Percentiles rank a stretch among this genome's conserved stretches.
These are phyloP conservation scores for Lepidurus apus DNA, from an alignment of 1,140 invertebrate genomes.

Conservation along the genomic window DNA sequence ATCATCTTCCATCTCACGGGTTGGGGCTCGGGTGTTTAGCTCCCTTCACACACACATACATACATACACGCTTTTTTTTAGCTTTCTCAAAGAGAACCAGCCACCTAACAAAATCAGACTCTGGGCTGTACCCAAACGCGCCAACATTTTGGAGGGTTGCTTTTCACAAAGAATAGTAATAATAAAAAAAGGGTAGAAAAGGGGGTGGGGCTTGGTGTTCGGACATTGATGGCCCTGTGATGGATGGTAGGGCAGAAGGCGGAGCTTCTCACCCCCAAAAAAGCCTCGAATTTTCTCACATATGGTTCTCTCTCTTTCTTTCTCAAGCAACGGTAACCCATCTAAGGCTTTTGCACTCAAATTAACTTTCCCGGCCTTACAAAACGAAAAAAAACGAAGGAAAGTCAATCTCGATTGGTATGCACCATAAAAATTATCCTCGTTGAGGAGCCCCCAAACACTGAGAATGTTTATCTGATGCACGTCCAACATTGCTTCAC, in stretches of 20 bases:
- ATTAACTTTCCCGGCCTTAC: neutral
- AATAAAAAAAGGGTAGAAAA: slow-evolving; percentile 5
- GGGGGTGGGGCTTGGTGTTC: neutral
- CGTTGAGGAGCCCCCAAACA: neutral
- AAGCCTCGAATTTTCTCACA: neutral
- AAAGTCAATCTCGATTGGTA: slow-evolving; percentile 19
- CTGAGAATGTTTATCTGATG: neutral
- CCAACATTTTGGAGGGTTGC: too few species aligned
- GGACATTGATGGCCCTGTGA: slow-evolving; percentile 3
- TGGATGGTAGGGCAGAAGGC: slow-evolving; percentile 5
- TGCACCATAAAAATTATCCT: slow-evolving; percentile 8
- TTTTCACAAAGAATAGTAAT: neutral
- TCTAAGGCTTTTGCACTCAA: neutral
- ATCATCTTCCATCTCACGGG: too few species aligned
- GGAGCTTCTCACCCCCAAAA: slow-evolving; percentile 13
- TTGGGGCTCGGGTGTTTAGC: neutral
- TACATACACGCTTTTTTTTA: neutral
- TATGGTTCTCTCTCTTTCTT: neutral
- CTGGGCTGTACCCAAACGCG: too few species aligned
- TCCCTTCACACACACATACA: neutral
- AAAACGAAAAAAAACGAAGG: neutral
- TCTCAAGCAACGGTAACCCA: neutral
- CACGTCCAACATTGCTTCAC: slow-evolving; percentile 1
- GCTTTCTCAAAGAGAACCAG: too few species aligned
- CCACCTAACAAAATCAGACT: too few species aligned